Base-by-base conservation (phyloP, 2,888 invertebrate species). In the Cryptocephalus moraei region DNA sequence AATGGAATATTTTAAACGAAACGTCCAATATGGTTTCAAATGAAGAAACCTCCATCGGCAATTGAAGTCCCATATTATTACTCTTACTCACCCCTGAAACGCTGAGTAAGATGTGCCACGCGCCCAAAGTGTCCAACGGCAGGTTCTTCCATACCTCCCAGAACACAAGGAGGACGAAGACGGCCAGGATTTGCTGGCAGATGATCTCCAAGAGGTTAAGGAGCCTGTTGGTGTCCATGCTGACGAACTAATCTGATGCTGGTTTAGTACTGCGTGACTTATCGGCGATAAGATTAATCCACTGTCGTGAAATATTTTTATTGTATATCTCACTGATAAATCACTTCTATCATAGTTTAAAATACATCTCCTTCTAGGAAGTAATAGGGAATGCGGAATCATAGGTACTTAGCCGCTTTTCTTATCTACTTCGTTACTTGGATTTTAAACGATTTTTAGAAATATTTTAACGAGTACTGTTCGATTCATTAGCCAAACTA, bases 41-140 rank as follows among this genome's bases (percentile, higher is more conserved):
- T 12, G 2, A 36, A 36, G 6, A 6, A 36, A 36, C 2, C 6
- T 4, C 2, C 22, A 22, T n/a, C 9, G 31, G 11, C 38, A 32
- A 11, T 11, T 12, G 11, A 10, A n/a, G 32, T 36, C 44, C 14
- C 31, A 31, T 43, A 44, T 11, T 4, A 4, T 36, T n/a, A 11
- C 32, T 12, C 39, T 22, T 48, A 61, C 64, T 64, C 56, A 66
- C 66, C 46, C 65, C 65, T 12, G 62, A 38, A 9, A 64, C 62
- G 45, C 56, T 56, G 9, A 64, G 49, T 48, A 63, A 55, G 36
- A 63, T 53, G 48, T 66, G 66, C 61, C 63, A 63, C 6, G 61
- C 52, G 1, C 43, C 39, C 22, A 54, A 50, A n/a, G 9, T 22
- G 13, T 33, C 10, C 36, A 54, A 49, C 41, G 43, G 14, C 12